phyloP scores from a whole-genome alignment of 2,113 vertebrate genomes.

The Mystacornis crossleyi region DNA sequence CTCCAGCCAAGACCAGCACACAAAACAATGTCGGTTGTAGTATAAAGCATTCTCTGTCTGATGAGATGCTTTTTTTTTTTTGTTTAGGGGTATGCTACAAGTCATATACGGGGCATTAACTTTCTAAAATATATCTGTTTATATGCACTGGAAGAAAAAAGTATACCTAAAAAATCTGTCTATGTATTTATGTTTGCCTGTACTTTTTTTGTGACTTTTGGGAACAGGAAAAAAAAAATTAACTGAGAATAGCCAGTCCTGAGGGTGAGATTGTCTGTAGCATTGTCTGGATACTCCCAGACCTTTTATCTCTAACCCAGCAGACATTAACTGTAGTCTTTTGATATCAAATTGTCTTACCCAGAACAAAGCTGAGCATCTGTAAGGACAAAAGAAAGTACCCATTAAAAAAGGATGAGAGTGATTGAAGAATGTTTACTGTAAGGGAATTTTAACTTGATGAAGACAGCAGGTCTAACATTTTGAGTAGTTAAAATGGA shows the following conservation, averaged over 20 bases:
- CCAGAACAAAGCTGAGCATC: not conserved
- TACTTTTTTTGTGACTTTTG: not conserved
- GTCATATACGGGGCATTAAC: not conserved
- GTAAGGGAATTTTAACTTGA: not conserved
- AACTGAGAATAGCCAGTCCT: not conserved
- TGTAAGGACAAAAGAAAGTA: not conserved
- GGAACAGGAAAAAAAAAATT: not conserved
- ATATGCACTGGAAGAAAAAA: not conserved
- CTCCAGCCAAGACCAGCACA: not conserved
- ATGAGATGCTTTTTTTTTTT: not conserved
- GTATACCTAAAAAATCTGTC: not conserved
- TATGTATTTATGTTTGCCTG: not conserved
- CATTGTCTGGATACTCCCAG: not conserved
- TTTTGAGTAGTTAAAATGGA: slow-evolving; percentile 20
- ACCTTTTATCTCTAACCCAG: not conserved
- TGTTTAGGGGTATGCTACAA: not conserved
- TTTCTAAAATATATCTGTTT: not conserved
- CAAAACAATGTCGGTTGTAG: not conserved
- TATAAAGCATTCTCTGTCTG: not conserved
- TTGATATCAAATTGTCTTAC: not conserved
- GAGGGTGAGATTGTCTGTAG: not conserved
- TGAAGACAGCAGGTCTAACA: not conserved
- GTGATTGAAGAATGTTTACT: not conserved
- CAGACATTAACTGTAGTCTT: not conserved
- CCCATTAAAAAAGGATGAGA: not conserved